Percentiles rank a stretch among this genome's conserved stretches.
Conservation (phyloP, 1,140 invertebrate genomes). For the Araneus ventricosus region DNA sequence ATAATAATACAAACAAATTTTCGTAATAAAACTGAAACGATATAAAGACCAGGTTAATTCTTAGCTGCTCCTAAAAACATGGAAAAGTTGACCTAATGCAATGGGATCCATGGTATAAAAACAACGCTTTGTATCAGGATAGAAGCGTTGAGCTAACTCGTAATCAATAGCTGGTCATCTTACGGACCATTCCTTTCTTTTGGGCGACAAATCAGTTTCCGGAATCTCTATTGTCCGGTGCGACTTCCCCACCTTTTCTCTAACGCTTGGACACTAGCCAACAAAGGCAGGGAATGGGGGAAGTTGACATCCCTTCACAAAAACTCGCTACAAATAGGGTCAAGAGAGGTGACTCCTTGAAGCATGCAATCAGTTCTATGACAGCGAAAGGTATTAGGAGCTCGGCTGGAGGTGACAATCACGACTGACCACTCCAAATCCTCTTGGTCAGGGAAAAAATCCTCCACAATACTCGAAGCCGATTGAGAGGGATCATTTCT, state of each 20-base stretch:
- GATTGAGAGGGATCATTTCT: conserved; percentile 41
- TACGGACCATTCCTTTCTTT: conserved; percentile 49
- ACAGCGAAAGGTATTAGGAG: conserved; percentile 66
- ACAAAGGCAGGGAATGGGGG: conserved; percentile 38
- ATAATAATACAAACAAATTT: too few relatives aligned
- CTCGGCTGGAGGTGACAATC: conserved; percentile 70
- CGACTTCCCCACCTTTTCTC: conserved; percentile 59
- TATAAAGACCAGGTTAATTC: too few relatives aligned
- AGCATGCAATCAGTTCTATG: conserved; percentile 65
- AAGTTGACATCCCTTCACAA: conserved; percentile 53
- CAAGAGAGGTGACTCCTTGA: conserved; percentile 56
- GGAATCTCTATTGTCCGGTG: conserved; percentile 53
- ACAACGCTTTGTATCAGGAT: neutral
- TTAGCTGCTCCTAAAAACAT: neutral
- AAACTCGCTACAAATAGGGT: conserved; percentile 70
- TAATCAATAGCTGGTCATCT: conserved; percentile 61
- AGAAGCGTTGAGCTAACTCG: conserved; percentile 34
- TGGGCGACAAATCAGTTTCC: conserved; percentile 62
- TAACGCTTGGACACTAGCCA: conserved; percentile 40
- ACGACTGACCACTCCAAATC: conserved; percentile 68
- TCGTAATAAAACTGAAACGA: too few relatives aligned
- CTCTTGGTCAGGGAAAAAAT: conserved; percentile 59
- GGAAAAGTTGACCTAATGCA: conserved; percentile 7
- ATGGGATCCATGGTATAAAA: neutral
- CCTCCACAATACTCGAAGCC: conserved; percentile 28